Conservation (phyloP, 2,888 invertebrate genomes). For the Halocaridina rubra region DNA sequence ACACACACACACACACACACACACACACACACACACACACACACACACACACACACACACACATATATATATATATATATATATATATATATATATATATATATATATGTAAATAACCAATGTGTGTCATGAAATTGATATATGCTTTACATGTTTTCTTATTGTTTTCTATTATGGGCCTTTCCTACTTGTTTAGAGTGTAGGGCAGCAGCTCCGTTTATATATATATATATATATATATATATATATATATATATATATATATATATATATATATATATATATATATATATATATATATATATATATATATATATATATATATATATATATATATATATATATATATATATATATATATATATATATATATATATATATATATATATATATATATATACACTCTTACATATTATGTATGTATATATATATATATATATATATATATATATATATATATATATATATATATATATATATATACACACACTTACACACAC, state of each 20-base stretch:
- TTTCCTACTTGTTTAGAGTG: too few relatives aligned
- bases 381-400: not conserved
- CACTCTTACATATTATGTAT: not conserved
- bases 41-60: conserved; percentile 8
- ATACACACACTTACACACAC: not conserved
- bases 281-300: conserved; percentile 1
- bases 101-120: too few relatives aligned
- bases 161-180: too few relatives aligned
- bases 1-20: not conserved
- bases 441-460: not conserved
- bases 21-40: conserved; percentile 8
- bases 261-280: not conserved
- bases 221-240: not conserved
- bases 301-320: not conserved
- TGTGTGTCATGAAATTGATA: too few relatives aligned
- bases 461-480: not conserved
- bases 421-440: not conserved
- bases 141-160: too few relatives aligned
- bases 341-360: not conserved
- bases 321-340: not conserved
- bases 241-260: conserved; percentile 1
- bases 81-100: too few relatives aligned
- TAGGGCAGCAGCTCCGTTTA: not conserved
- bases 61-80: too few relatives aligned
- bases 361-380: not conserved